Percentiles rank a stretch among this genome's conserved stretches.
Conservation (phyloP, 1,140 invertebrate genomes). For the Atta cephalotes region DNA sequence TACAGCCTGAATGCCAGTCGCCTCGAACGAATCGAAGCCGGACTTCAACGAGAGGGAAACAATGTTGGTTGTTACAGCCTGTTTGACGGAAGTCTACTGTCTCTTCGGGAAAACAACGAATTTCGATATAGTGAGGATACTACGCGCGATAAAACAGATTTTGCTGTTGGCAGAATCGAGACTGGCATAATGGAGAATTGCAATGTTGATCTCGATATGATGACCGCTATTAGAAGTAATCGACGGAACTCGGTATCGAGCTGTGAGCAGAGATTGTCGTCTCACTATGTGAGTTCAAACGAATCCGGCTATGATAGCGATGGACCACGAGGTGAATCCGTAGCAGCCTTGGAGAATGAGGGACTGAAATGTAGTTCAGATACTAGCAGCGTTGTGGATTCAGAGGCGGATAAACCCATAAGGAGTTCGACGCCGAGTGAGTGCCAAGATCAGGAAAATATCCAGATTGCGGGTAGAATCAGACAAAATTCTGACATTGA, state of each 20-base stretch:
- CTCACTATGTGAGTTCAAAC: conserved; percentile 92
- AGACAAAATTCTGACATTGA: conserved; percentile 38
- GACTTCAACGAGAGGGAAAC: conserved; percentile 70
- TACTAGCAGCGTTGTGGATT: conserved; percentile 83
- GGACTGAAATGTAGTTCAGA: conserved; percentile 82
- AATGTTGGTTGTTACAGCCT: conserved; percentile 62
- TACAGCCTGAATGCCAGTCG: conserved; percentile 78
- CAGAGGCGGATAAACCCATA: conserved; percentile 82
- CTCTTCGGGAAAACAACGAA: conserved; percentile 41
- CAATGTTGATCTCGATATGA: conserved; percentile 76
- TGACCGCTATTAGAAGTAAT: conserved; percentile 79
- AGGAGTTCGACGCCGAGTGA: conserved; percentile 81
- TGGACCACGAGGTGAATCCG: conserved; percentile 86
- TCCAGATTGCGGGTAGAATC: conserved; percentile 32
- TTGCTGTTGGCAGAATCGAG: conserved; percentile 64
- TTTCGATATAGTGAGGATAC: conserved; percentile 26
- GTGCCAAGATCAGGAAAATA: conserved; percentile 71
- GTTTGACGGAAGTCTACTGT: conserved; percentile 70
- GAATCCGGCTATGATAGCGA: conserved; percentile 94
- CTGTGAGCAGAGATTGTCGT: conserved; percentile 83
- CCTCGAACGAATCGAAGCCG: conserved; percentile 80
- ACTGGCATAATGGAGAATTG: conserved; percentile 76
- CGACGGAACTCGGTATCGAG: conserved; percentile 81
- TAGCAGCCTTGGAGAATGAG: conserved; percentile 81
- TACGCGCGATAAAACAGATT: conserved; percentile 63